These are phyloP conservation scores for Nothura maculosa DNA, from an alignment of 2,797 vertebrate species.

Conservation along the genomic window DNA sequence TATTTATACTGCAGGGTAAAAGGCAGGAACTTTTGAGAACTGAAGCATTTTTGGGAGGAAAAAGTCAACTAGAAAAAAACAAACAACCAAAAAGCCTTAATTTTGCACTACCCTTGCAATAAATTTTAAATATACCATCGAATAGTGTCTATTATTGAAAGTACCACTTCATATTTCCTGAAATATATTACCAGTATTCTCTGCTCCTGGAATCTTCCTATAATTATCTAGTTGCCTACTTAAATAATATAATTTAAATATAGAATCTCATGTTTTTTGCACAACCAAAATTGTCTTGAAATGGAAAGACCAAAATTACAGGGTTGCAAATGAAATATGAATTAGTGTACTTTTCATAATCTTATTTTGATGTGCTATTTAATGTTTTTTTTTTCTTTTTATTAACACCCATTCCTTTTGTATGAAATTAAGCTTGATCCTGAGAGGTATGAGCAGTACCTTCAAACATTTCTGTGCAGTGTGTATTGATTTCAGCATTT, in stretches of 20 bases:
- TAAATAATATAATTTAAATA: neutral
- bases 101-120: neutral
- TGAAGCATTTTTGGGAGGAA: neutral
- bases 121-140: neutral
- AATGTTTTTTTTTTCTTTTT: slow-evolving; percentile 61
- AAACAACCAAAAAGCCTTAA: neutral
- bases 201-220: neutral
- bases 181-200: neutral
- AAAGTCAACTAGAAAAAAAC: neutral
- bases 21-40: neutral
- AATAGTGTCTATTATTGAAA: neutral
- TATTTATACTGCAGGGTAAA: neutral
- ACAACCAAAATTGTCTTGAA: neutral
- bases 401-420: slow-evolving; percentile 64
- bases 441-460: slow-evolving; percentile 66
- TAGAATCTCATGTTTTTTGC: neutral
- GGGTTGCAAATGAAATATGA: neutral
- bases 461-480: slow-evolving; percentile 68
- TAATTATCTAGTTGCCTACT: neutral
- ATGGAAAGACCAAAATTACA: neutral
- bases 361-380: slow-evolving; percentile 42
- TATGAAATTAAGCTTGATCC: slow-evolving; percentile 66
- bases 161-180: neutral
- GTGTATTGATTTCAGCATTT: slow-evolving; percentile 64
- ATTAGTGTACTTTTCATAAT: slow-evolving; percentile 19